Evolutionary conservation across 2,113 vertebrate genomes (phyloP).

Genomic region (Scartelaos histophorus): DNA sequence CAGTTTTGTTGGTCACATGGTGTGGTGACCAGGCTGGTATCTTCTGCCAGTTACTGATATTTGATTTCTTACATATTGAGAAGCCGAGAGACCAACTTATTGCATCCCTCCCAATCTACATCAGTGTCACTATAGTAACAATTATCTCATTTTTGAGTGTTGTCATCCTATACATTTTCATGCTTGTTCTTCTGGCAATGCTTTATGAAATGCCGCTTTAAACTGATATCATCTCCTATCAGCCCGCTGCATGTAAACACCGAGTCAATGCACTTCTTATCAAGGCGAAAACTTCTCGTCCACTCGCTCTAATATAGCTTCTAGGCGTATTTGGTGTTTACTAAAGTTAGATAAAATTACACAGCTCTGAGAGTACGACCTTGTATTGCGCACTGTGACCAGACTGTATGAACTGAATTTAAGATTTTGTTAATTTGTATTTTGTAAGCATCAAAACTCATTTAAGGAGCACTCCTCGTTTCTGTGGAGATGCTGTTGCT

Average conservation of each 20-base stretch:
- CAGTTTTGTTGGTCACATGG: no score
- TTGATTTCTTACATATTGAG: background rate
- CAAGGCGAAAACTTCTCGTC: constrained; percentile 35
- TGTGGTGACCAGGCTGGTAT: no score
- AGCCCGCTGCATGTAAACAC: constrained; percentile 48
- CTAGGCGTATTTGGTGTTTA: constrained; percentile 37
- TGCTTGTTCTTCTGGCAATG: background rate
- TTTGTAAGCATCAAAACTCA: no score
- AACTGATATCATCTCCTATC: constrained; percentile 41
- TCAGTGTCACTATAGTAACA: constrained; percentile 30
- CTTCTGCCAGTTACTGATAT: background rate
- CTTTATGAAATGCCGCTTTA: constrained; percentile 37
- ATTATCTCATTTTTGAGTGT: constrained; percentile 13
- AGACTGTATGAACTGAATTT: no score
- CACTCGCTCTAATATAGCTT: constrained; percentile 62
- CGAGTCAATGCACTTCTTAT: constrained; percentile 50
- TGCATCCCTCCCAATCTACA: constrained; percentile 19
- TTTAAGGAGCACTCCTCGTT: no score
- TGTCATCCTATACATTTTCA: constrained; percentile 23
- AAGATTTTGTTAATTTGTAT: no score
- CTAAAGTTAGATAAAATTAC: constrained; percentile 58
- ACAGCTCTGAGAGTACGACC: constrained; percentile 25
- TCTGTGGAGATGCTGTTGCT: no score
- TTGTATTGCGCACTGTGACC: no score
- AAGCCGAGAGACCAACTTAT: background rate